Base-by-base conservation (phyloP, 2,888 invertebrate species). In the Cinara cedri region DNA sequence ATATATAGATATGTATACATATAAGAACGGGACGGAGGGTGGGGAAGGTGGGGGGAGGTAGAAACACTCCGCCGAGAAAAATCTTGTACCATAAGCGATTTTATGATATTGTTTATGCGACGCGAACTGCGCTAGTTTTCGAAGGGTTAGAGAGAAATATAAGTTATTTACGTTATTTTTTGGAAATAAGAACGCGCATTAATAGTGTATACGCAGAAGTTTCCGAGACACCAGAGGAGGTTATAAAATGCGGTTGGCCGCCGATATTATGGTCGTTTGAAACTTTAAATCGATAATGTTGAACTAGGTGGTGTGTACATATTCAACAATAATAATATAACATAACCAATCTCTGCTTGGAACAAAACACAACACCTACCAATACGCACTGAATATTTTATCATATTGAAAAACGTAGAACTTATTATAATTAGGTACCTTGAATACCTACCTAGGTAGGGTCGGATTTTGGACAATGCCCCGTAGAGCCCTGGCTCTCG, bases 91-190 rank as follows among this genome's bases (percentile, higher is more conserved):
- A 76, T 76, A 57, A 76, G 55, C 66, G 57, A 76, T 76, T 76
- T 76, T 68, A 68, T 46, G 76, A 66, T 68, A 76, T 76, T 76
- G 66, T 76, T 76, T 68, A 68, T 68, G 65, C 57, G 66, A 68
- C 49, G 13, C 26, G 65, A 49, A 66, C 34, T 68, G 46, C 76
- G 19, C 55, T 57, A 57, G 76, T 76, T 76, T 68, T 26, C 66
- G 57, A 19, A 57, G 57, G 57, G 57, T 55, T 24, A 21, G 6
- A n/a, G n/a, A 14, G 42, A 34, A 54, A 54, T 42, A 62, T 51
- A 51, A 62, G 74, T 75, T 65, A 75, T 75, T 74, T 75, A 75
- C 51, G 74, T 72, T 60, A 13, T 72, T 72, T 68, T 60, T 72
- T 57, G 57, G 46, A 51, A 62, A 62, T 62, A 49, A 26, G 44